Base-by-base conservation (phyloP, 2,113 vertebrate species). In the Ophiodon elongatus region DNA sequence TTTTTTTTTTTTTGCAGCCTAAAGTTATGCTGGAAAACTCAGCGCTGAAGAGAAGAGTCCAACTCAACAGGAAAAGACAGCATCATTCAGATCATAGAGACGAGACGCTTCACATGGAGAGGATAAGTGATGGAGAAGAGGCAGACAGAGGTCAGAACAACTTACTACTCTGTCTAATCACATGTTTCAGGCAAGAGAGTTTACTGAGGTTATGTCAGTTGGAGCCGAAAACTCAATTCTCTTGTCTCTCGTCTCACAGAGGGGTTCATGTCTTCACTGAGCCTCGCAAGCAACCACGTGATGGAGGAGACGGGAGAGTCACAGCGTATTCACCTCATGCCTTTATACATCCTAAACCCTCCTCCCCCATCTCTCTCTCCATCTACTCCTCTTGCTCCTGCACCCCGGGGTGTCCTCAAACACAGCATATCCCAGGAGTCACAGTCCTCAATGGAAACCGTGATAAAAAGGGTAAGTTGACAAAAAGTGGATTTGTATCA, bases 401-500 rank as follows among this genome's bases (percentile, higher is more conserved):
- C 41, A 5, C 86, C 83, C 8, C 84, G 73, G 37, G 73, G 94
- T 13, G 91, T 94, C 57, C 92, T 94, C 50, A 92, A 83, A 78
- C 64, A 92, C 76, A 81, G 89, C 33, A 13, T 77, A 23, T 90
- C 84, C 47, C 78, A 74, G 0, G 86, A 93, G 60, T 89, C 81
- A 1, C 88, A 91, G 52, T 83, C 41, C 14, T 91, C 87, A 8
- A 41, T 79, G 84, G 95, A 93, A 83, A 93, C 88, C 1, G 37
- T 78, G 13, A 80, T 80, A 31, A 96, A 96, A 92, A 95, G 90
- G 93, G 95, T 95, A 68, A 85, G 86, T 54, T 17, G 5, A 25
- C 35, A 59, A 23, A 64, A 35, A 57, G 15, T 1, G 14, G 6
- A 35, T 63, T 14, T 39, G 31, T 2, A 4, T 41, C 6, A 67